These are phyloP conservation scores for Clunio marinus DNA, from an alignment of 2,888 invertebrate species.

Conservation along the genomic window DNA sequence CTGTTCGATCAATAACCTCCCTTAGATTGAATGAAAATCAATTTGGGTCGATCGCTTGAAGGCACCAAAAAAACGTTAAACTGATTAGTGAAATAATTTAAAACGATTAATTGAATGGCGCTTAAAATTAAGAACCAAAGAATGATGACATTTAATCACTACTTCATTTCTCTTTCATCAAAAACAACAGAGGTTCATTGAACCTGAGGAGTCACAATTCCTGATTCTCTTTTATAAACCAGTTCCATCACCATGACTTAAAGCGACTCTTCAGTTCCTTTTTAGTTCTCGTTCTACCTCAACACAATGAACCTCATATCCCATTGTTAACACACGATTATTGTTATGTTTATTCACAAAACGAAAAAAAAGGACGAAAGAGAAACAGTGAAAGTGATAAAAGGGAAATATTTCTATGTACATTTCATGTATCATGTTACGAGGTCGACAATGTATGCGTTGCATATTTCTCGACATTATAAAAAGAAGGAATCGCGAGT, in stretches of 20 bases:
- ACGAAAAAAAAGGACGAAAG: not conserved
- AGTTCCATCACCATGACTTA: not conserved
- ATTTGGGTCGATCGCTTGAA: not conserved
- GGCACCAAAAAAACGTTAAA: no score
- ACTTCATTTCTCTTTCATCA: no score
- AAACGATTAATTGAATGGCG: no score
- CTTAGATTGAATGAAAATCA: not conserved
- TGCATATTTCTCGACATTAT: not conserved
- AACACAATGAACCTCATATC: constrained; percentile 12
- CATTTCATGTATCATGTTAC: constrained; percentile 1
- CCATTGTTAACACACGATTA: constrained; percentile 10
- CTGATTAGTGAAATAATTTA: no score
- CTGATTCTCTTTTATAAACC: not conserved
- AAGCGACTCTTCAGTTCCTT: constrained; percentile 2
- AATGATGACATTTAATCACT: no score
- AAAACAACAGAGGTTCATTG: constrained; percentile 12
- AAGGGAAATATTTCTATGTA: constrained; percentile 7
- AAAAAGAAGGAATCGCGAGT: not conserved
- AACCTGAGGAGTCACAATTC: not conserved
- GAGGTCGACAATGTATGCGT: constrained; percentile 8
- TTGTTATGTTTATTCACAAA: constrained; percentile 1
- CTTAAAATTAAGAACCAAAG: no score
- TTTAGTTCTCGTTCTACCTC: constrained; percentile 12
- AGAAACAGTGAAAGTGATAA: constrained; percentile 29
- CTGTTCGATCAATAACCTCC: constrained; percentile 14